A percentile compares a stretch with the other conserved stretches of the same genome.
These are phyloP conservation scores for Ormyrus nitidulus DNA, from an alignment of 2,888 invertebrate genomes.

Conservation along the genomic window DNA sequence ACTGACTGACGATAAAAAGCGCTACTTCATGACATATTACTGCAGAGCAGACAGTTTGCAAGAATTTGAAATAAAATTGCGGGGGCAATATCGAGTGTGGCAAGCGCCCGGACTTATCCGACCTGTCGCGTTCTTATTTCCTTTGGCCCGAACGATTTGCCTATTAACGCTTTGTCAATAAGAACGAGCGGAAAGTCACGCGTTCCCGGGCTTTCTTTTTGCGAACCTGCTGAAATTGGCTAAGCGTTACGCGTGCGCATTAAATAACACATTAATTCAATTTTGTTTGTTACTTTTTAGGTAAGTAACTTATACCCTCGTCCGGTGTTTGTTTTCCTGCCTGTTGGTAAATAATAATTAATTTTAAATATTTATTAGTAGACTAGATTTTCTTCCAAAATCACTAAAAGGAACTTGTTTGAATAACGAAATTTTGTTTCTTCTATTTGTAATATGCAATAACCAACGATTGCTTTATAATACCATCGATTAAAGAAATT, in stretches of 20 bases:
- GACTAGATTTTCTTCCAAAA: too few species aligned
- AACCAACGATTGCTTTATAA: too few species aligned
- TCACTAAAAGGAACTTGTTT: too few species aligned
- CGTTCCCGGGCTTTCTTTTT: constrained; percentile 18
- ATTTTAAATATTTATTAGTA: too few species aligned
- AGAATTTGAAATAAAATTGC: constrained; percentile 34
- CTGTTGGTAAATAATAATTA: too few species aligned
- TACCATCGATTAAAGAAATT: too few species aligned
- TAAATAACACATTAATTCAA: constrained; percentile 32
- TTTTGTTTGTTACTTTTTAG: constrained; percentile 16
- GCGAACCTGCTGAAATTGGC: constrained; percentile 11
- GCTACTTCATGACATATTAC: too few species aligned
- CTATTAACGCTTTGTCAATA: constrained; percentile 34
- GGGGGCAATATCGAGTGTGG: constrained; percentile 15
- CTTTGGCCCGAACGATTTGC: constrained; percentile 1
- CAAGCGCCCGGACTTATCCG: background rate
- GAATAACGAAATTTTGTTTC: too few species aligned
- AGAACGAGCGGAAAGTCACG: background rate
- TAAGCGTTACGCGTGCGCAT: background rate
- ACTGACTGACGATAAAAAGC: too few species aligned
- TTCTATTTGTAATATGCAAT: too few species aligned
- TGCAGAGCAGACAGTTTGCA: background rate
- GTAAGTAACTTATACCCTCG: too few species aligned
- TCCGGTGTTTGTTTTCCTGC: constrained; percentile 30
- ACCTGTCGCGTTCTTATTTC: constrained; percentile 5